These are phyloP conservation scores for Cinara cedri DNA, from an alignment of 2,888 invertebrate genomes.

Conservation along the genomic window DNA sequence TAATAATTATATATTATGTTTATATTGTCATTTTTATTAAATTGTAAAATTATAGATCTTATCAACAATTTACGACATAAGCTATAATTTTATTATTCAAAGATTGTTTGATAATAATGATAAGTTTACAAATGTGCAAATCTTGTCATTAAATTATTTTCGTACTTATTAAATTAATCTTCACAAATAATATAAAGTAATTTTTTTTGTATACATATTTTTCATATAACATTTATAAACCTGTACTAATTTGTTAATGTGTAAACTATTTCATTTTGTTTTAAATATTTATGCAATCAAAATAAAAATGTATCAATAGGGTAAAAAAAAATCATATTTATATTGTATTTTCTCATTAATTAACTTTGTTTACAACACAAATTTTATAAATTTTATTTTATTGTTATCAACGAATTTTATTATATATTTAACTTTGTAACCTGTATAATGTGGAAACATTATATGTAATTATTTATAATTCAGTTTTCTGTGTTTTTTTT, in stretches of 20 bases:
- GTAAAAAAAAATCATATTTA: not conserved
- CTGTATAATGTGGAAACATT: not conserved
- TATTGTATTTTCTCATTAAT: too few species aligned
- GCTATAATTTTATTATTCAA: too few species aligned
- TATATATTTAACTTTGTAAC: slow-evolving; percentile 30
- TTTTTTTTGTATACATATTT: not conserved
- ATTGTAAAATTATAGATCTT: not conserved
- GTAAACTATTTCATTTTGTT: too few species aligned
- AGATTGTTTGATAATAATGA: not conserved
- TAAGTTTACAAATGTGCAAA: slow-evolving; percentile 12
- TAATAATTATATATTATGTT: not conserved
- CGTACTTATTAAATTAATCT: not conserved
- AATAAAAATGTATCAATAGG: not conserved
- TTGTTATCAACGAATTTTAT: slow-evolving; percentile 6
- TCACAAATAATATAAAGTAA: not conserved
- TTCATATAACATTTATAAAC: not conserved
- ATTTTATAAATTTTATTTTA: not conserved
- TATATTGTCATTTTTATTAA: not conserved
- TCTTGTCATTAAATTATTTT: slow-evolving; percentile 17
- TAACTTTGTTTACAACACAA: not conserved
- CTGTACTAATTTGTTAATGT: too few species aligned
- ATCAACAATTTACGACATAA: too few species aligned
- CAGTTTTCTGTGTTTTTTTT: not conserved
- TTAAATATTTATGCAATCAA: not conserved
- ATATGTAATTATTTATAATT: slow-evolving; percentile 20